Conservation (phyloP, 2,797 vertebrate genomes). For the Ctenopoma multispine region DNA sequence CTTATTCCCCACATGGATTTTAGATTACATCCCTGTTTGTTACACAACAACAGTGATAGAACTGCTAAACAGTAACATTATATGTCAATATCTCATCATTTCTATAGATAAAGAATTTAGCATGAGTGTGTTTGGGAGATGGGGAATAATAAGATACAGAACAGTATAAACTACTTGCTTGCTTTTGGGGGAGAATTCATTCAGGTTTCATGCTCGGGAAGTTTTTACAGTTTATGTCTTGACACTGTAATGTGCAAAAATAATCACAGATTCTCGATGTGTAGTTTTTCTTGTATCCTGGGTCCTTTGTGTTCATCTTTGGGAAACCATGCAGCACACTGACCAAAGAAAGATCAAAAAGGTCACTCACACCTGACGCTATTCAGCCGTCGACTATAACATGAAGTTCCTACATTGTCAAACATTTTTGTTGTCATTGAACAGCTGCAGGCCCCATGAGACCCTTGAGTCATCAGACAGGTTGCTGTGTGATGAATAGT, state of each 20-base stretch:
- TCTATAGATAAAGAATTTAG: too few species aligned
- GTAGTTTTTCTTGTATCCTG: neutral
- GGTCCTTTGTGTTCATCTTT: neutral
- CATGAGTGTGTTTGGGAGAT: neutral
- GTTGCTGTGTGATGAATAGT: too few species aligned
- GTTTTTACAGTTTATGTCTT: too few species aligned
- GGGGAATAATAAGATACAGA: neutral
- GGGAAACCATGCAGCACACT: neutral
- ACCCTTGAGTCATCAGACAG: neutral
- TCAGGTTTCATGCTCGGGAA: too few species aligned
- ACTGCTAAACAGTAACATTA: neutral
- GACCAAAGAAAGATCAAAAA: neutral
- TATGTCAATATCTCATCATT: neutral
- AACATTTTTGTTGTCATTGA: neutral
- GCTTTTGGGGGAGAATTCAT: too few species aligned
- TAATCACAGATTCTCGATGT: neutral
- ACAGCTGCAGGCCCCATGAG: neutral
- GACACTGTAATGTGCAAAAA: too few species aligned
- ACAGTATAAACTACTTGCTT: too few species aligned
- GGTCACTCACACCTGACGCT: neutral
- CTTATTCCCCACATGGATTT: constrained; percentile 65
- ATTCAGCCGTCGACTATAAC: too few species aligned
- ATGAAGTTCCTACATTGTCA: neutral
- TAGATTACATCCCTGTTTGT: neutral
- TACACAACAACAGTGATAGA: neutral